Evolutionary conservation across 2,113 vertebrate species (phyloP).

Genomic region (Bujurquina vittata): DNA sequence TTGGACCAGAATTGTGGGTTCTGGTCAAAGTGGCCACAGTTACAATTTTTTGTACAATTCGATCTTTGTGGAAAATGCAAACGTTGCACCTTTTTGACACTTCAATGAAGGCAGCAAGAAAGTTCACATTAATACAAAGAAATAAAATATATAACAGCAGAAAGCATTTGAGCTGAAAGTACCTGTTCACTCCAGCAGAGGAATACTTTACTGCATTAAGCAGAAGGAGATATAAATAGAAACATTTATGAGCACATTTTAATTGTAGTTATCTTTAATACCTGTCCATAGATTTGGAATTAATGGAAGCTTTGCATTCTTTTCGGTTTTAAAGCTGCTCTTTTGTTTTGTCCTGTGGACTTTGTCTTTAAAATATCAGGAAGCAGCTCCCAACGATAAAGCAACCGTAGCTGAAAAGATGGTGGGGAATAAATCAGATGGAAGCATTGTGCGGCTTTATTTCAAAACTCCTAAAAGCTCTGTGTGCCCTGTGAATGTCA

Average conservation of each 20-base stretch:
- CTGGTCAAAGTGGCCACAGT: neutral
- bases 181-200: neutral
- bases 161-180: neutral
- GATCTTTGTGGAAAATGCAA: neutral
- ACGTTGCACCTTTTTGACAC: neutral
- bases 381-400: neutral
- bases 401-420: neutral
- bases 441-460: neutral
- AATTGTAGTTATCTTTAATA: neutral
- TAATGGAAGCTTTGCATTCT: neutral
- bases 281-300: neutral
- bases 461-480: neutral
- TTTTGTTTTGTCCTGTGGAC: neutral
- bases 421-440: neutral
- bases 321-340: neutral
- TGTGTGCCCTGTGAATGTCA: conserved; percentile 17
- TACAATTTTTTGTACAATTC: neutral
- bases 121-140: neutral
- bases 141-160: neutral
- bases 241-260: neutral
- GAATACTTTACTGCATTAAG: neutral
- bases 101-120: neutral
- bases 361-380: neutral
- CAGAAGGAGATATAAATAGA: neutral
- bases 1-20: neutral